Evolutionary conservation across 2,888 invertebrate genomes (phyloP).

Genomic region (Meandrusa payeni): DNA sequence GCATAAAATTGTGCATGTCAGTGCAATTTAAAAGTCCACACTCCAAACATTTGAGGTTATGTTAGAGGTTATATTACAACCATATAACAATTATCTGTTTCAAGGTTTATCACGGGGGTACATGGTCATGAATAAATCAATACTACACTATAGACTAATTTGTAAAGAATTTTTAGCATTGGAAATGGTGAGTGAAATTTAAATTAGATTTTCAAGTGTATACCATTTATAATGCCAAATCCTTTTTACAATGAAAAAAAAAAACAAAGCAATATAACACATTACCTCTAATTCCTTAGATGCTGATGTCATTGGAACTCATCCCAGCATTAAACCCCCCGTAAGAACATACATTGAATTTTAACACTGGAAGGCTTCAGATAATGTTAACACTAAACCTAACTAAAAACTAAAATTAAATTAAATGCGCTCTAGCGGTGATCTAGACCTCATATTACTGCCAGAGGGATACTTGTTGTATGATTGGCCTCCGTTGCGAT

Average conservation of each 20-base stretch:
- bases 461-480: constrained; percentile 64
- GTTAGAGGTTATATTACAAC: too few species aligned
- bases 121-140: neutral
- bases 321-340: constrained; percentile 74
- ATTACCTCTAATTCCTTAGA: constrained; percentile 69
- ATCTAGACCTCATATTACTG: constrained; percentile 77
- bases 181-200: neutral
- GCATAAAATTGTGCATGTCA: too few species aligned
- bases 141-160: neutral
- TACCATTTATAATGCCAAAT: constrained; percentile 24
- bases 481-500: constrained; percentile 54
- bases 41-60: too few species aligned
- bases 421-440: constrained; percentile 73
- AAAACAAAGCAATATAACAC: constrained; percentile 27
- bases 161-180: constrained; percentile 14
- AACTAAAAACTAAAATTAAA: constrained; percentile 69
- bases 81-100: too few species aligned
- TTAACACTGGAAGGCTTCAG: constrained; percentile 79
- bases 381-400: constrained; percentile 80
- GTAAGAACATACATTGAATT: constrained; percentile 70
- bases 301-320: constrained; percentile 57
- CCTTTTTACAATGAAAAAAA: constrained; percentile 21
- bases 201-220: neutral
- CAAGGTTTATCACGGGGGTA: too few species aligned
- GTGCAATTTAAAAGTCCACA: too few species aligned